Evolutionary conservation across 2,797 vertebrate species (phyloP), one percentile per base, ranked within the genome.

Genomic region (Parotocinclus haroldoi): DNA sequence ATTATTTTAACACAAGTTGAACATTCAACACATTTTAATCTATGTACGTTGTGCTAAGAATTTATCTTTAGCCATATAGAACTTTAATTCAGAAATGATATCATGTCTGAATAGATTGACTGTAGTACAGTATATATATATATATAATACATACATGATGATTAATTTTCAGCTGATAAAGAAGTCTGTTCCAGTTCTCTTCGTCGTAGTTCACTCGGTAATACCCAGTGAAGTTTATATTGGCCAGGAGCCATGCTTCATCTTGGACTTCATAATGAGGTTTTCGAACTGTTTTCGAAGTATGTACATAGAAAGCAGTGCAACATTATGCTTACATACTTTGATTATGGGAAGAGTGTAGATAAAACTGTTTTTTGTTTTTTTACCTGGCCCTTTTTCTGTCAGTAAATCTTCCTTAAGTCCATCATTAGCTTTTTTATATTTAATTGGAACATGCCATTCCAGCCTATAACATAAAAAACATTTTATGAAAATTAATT

Each of bases 371-470:
- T 50, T 27, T 10, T 13, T 64, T n/a, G 5, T 14, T 62, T 52
- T 39, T 54, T 84, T 80, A 89, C 89, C 81, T 80, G 65, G 51
- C 0, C 18, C 37, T 0, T 14, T 69, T n/a, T 10, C 37, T 1
- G 9, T 8, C 37, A 89, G 38, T 52, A 19, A 4, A 10, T 69
- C 13, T 0, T 9, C 1, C 2, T 10, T 0, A 1, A 14, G 0
- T 0, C 0, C 0, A 0, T 14, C 1, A 55, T 0, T 1, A 7
- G 57, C 11, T 37, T 73, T 91, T 64, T 72, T 71, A 51, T 80
- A 85, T 1, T 63, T 80, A 75, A 97, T 70, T 3, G 89, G 91
- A 17, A 93, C 5, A 0, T 87, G 68, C 95, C 95, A 98, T 55
- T 4, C 42, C 71, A 86, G 89, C 67, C 95, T 98, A 80, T 70